These are phyloP conservation scores for Mythimna impura DNA, from an alignment of 2,888 invertebrate genomes.

Conservation along the genomic window DNA sequence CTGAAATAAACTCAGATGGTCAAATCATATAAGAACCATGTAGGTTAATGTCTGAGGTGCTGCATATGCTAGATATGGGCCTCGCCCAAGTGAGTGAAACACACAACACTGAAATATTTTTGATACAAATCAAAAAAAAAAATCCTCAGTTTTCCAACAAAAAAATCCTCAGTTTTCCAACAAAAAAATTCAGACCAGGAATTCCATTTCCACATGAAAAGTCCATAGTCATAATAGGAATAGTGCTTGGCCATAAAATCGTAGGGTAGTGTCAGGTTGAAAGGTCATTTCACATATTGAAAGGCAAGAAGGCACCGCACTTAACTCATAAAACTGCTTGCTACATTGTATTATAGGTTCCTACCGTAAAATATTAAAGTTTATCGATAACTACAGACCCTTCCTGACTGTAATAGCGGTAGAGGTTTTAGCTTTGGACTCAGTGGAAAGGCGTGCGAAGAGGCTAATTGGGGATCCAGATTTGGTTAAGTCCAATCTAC, in stretches of 20 bases:
- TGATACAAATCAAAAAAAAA: too few species aligned
- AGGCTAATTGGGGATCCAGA: too few species aligned
- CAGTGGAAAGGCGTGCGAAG: too few species aligned
- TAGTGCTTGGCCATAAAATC: conserved; percentile 41
- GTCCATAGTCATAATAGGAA: conserved; percentile 14
- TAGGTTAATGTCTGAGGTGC: too few species aligned
- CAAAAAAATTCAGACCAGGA: not conserved
- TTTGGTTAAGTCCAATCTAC: too few species aligned
- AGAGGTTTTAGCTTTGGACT: not conserved
- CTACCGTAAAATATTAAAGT: conserved; percentile 42
- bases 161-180: not conserved
- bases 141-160: too few species aligned
- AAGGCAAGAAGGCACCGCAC: conserved; percentile 22
- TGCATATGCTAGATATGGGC: too few species aligned
- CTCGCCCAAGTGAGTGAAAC: too few species aligned
- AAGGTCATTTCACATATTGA: conserved; percentile 29
- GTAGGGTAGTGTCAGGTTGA: conserved; percentile 34
- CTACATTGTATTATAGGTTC: conserved; percentile 33
- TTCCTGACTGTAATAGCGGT: too few species aligned
- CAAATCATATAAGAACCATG: too few species aligned
- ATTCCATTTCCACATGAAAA: conserved; percentile 18
- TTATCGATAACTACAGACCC: not conserved
- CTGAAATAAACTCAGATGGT: too few species aligned
- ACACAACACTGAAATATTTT: too few species aligned
- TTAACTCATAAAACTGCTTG: conserved; percentile 42